Conservation (phyloP, 2,888 invertebrate genomes). For the Drosophila flavopinicola region DNA sequence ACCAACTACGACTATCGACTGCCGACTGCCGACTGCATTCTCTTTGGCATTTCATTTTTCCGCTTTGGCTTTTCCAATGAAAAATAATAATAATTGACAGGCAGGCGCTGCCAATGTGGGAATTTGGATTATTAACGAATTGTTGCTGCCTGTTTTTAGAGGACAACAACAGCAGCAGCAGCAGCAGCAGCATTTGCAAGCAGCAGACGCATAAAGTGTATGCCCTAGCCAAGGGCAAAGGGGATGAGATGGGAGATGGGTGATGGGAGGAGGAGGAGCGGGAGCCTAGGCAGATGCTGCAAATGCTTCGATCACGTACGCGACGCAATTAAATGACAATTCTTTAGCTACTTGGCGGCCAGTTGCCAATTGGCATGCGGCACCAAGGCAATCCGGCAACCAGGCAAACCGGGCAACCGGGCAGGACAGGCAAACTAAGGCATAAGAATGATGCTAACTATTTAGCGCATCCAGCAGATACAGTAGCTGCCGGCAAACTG, state of each 20-base stretch:
- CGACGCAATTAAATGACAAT: slow-evolving; percentile 84
- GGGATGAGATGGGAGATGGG: no score
- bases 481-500: slow-evolving; percentile 48
- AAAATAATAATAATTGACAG: slow-evolving; percentile 80
- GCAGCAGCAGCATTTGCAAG: slow-evolving; percentile 57
- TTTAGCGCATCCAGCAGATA: slow-evolving; percentile 77
- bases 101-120: slow-evolving; percentile 75
- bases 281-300: slow-evolving; percentile 45
- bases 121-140: slow-evolving; percentile 81
- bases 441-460: slow-evolving; percentile 79
- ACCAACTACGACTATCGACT: slow-evolving; percentile 36
- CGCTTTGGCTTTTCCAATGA: slow-evolving; percentile 74
- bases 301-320: slow-evolving; percentile 83
- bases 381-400: slow-evolving; percentile 24
- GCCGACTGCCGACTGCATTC: slow-evolving; percentile 46
- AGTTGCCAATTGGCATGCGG: slow-evolving; percentile 73
- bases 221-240: slow-evolving; percentile 56
- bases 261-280: background rate
- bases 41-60: slow-evolving; percentile 75
- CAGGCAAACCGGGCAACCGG: background rate
- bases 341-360: slow-evolving; percentile 71
- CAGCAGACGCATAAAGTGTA: slow-evolving; percentile 72
- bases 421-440: slow-evolving; percentile 65
- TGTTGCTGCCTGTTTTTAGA: slow-evolving; percentile 66
- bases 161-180: slow-evolving; percentile 32